Evolutionary conservation across 1,140 invertebrate genomes (phyloP).

Genomic region (Caenorhabditis inopinata): DNA sequence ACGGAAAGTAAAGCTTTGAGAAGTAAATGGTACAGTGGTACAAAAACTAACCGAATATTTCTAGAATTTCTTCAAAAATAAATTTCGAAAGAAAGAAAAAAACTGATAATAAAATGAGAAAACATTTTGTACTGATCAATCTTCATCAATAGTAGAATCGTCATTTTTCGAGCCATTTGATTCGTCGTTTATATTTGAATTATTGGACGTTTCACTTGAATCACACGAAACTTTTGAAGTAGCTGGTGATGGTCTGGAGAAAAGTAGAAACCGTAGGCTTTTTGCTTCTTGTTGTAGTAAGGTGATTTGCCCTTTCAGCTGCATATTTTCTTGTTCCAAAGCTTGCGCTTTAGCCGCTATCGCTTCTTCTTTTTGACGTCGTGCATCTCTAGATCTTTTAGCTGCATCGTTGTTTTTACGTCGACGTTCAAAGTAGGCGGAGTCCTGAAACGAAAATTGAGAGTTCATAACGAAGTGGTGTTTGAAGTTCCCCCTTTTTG

Average conservation of each 20-base stretch:
- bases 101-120: too few relatives aligned
- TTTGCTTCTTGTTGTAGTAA: neutral
- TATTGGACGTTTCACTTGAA: too few relatives aligned
- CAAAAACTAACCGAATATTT: too few relatives aligned
- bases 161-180: neutral
- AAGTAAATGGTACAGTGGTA: neutral
- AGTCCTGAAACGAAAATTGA: conserved; percentile 75
- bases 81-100: too few relatives aligned
- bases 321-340: conserved; percentile 35
- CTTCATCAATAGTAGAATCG: neutral
- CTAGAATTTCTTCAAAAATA: too few relatives aligned
- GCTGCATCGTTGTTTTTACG: conserved; percentile 92
- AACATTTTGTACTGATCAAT: too few relatives aligned
- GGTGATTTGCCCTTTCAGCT: neutral
- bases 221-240: neutral
- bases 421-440: conserved; percentile 80
- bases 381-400: conserved; percentile 84
- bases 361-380: conserved; percentile 72
- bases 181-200: neutral
- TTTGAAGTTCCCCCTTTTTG: too few relatives aligned
- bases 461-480: too few relatives aligned
- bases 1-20: neutral
- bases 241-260: neutral
- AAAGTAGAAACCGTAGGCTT: neutral
- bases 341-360: conserved; percentile 26